Evolutionary conservation across 1,140 invertebrate genomes (phyloP).

Genomic region (Cotesia vestalis): DNA sequence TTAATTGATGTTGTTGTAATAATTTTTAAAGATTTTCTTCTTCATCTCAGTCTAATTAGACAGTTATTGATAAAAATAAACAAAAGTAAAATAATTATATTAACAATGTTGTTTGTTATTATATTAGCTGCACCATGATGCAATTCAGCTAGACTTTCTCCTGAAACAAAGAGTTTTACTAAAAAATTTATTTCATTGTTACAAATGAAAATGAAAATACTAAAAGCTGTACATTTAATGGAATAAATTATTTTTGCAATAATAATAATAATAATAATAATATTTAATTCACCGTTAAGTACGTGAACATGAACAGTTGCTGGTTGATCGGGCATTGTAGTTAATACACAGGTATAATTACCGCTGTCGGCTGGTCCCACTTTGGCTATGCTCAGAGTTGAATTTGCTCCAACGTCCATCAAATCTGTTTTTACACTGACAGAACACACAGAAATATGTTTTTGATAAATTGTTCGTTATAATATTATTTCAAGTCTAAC

Average conservation of each 20-base stretch:
- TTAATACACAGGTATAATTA: constrained; percentile 81
- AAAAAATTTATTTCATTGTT: constrained; percentile 43
- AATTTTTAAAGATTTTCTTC: constrained; percentile 35
- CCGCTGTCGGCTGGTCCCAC: constrained; percentile 79
- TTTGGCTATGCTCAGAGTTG: constrained; percentile 76
- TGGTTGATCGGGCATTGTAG: constrained; percentile 66
- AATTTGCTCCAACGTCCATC: constrained; percentile 78
- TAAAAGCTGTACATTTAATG: not conserved
- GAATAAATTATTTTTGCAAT: not conserved
- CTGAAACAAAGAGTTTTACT: constrained; percentile 63
- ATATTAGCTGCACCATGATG: constrained; percentile 64
- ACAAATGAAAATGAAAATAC: no score
- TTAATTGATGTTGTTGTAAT: not conserved
- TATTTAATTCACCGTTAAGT: constrained; percentile 71
- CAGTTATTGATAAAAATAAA: constrained; percentile 35
- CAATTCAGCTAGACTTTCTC: constrained; percentile 72
- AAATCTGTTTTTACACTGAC: constrained; percentile 79
- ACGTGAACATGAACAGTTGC: constrained; percentile 78
- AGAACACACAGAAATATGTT: constrained; percentile 28
- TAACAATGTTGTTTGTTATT: constrained; percentile 35
- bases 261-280: not conserved
- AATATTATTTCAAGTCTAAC: no score
- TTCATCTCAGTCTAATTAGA: constrained; percentile 50
- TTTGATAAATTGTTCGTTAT: not conserved
- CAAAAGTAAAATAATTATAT: constrained; percentile 42